These are phyloP conservation scores for Pantelozetes paolii DNA, from an alignment of 2,888 invertebrate genomes.

Conservation along the genomic window DNA sequence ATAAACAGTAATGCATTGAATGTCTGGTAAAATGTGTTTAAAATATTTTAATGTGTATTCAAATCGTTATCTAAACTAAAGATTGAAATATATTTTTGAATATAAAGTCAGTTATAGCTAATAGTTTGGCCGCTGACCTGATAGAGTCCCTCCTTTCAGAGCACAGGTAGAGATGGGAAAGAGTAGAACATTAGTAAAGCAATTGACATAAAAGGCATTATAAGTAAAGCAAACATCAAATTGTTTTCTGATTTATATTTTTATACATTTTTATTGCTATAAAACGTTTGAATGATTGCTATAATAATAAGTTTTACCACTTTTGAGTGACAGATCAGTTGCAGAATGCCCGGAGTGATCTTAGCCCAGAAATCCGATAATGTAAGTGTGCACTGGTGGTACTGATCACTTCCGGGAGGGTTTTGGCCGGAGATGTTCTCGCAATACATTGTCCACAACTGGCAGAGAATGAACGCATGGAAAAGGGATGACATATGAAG, in stretches of 20 bases:
- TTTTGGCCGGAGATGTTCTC: constrained; percentile 74
- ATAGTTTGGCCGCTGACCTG: constrained; percentile 32
- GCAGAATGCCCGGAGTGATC: constrained; percentile 89
- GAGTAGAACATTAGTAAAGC: background rate
- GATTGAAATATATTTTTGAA: no score
- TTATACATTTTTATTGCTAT: background rate
- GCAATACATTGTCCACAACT: constrained; percentile 97
- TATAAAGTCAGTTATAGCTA: no score
- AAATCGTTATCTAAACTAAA: no score
- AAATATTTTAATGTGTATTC: no score
- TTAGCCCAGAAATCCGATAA: constrained; percentile 98
- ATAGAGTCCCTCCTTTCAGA: constrained; percentile 35
- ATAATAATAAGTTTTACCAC: constrained; percentile 61
- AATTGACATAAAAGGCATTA: background rate
- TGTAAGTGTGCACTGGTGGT: constrained; percentile 56
- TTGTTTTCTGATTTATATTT: constrained; percentile 37
- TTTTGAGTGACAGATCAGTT: constrained; percentile 85
- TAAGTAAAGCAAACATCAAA: constrained; percentile 37
- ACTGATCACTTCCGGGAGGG: constrained; percentile 54
- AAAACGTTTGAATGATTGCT: background rate
- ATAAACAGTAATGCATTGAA: background rate
- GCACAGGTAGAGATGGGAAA: background rate
- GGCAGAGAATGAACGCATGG: constrained; percentile 95
- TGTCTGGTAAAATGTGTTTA: background rate
- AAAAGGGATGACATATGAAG: constrained; percentile 93